Evolutionary conservation across 2,888 invertebrate species (phyloP), one percentile per base, ranked within the genome.

Genomic region (Xylophagus ater): DNA sequence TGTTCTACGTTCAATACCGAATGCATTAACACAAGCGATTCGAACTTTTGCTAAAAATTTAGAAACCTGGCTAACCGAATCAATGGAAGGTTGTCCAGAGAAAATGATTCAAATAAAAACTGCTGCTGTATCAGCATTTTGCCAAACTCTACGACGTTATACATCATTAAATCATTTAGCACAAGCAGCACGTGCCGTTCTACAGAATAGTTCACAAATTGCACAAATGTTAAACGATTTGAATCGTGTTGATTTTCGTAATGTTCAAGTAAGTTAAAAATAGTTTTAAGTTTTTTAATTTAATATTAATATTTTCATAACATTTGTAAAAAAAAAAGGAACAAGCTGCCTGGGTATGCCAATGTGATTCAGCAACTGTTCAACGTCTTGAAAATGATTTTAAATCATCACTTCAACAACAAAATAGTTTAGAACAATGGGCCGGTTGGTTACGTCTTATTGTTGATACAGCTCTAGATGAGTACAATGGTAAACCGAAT

Each of bases 161-260:
- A 97, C 97, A 6, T 93, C 93, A 19, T 72, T 98, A 45, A 97
- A 97, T 69, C 97, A 97, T 67, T 72, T 97, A 55, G 96, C 97
- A 45, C 73, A 73, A 47, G 65, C 65, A 8, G 96, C 96, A 5
- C 74, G 96, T 37, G 93, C 94, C 37, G 96, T 97, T 40, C 75
- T 97, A 49, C 88, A 90, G 65, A 97, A 96, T 67, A 81, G 85
- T 49, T 80, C 83, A 50, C 94, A 96, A 71, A 93, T 96, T 56
- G 80, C 81, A 51, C 89, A 96, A 74, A 98, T 98, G 97, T 69
- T 93, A 46, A 78, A 86, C 17, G 97, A 98, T 69, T 73, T 98
- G 51, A 94, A 92, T 69, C 81, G 94, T 49, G 94, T 98, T 28
- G 97, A 98, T 69, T 96, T 98, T 69, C 85, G 89, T 58, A 93